These are phyloP conservation scores for Heteractis magnifica DNA, from an alignment of 92 coral and sea anemone species.

Conservation along the genomic window DNA sequence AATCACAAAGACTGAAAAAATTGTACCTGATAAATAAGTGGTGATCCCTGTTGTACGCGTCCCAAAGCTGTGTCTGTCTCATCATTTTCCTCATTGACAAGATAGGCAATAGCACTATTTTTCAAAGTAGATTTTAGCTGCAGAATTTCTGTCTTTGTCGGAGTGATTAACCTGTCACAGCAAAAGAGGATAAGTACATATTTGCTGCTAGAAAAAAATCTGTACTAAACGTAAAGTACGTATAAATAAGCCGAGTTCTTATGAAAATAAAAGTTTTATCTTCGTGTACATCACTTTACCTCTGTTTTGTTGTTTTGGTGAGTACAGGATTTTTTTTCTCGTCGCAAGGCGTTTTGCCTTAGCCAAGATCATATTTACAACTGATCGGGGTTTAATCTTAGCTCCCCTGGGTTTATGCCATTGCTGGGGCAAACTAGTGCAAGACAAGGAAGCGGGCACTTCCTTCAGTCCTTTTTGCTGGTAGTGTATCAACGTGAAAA, in stretches of 20 bases:
- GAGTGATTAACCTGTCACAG: not conserved
- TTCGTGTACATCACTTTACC: not conserved
- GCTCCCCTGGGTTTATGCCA: conserved; percentile 41
- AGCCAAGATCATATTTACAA: conserved; percentile 27
- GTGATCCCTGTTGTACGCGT: conserved; percentile 10
- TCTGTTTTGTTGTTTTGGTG: conserved; percentile 10
- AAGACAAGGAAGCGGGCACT: conserved; percentile 25
- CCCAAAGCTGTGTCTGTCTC: conserved; percentile 9
- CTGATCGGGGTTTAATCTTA: conserved; percentile 14
- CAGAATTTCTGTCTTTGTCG: not conserved
- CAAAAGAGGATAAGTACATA: not conserved
- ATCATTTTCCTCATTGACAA: not conserved
- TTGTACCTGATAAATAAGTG: conserved; percentile 7
- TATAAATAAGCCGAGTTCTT: not conserved
- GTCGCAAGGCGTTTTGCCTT: conserved; percentile 6
- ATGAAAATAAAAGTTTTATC: not conserved
- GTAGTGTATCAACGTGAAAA: conserved; percentile 26
- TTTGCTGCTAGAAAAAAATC: not conserved
- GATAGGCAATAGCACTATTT: not conserved
- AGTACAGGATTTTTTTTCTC: not conserved
- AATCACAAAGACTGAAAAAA: not conserved
- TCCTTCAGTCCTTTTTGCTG: conserved; percentile 30
- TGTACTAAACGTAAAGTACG: not conserved
- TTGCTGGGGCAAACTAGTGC: conserved; percentile 36
- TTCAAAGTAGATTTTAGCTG: conserved; percentile 2